These are phyloP conservation scores for Danionella dracula DNA, from an alignment of 2,797 vertebrate species.

Conservation along the genomic window DNA sequence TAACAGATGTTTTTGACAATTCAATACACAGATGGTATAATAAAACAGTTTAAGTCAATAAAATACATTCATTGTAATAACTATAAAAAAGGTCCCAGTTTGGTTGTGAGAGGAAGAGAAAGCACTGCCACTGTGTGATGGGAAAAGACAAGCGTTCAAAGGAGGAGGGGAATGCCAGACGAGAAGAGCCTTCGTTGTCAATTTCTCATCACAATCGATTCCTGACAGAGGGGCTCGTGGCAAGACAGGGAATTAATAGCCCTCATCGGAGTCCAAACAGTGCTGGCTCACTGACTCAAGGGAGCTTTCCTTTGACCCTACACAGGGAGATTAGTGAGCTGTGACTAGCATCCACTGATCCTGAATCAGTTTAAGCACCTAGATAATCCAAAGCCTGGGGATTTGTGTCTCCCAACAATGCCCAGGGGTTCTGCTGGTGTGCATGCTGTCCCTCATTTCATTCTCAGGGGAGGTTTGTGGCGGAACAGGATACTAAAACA, in stretches of 20 bases:
- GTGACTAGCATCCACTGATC: slow-evolving; percentile 39
- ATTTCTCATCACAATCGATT: slow-evolving; percentile 45
- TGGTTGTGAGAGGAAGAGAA: not conserved
- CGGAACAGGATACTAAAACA: not conserved
- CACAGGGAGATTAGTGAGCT: slow-evolving; percentile 44
- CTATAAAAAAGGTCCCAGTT: slow-evolving; percentile 1
- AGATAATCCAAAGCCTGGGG: slow-evolving; percentile 45
- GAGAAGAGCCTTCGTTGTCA: slow-evolving; percentile 26
- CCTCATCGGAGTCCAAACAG: slow-evolving; percentile 35
- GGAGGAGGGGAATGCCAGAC: slow-evolving; percentile 25
- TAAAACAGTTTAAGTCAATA: not conserved
- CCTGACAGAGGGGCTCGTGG: slow-evolving; percentile 36
- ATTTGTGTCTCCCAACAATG: slow-evolving; percentile 39
- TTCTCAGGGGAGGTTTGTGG: slow-evolving; percentile 11
- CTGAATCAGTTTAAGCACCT: slow-evolving; percentile 35
- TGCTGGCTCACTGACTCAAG: slow-evolving; percentile 36
- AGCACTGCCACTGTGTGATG: not conserved
- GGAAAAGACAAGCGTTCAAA: not conserved
- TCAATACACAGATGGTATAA: too few species aligned
- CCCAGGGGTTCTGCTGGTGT: slow-evolving; percentile 21
- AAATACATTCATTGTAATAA: not conserved
- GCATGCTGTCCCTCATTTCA: slow-evolving; percentile 5
- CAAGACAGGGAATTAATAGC: slow-evolving; percentile 48
- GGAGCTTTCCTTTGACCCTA: slow-evolving; percentile 40
- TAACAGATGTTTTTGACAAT: too few species aligned